Evolutionary conservation across 2,113 vertebrate species (phyloP).

Genomic region (Cyprinodon tularosa): DNA sequence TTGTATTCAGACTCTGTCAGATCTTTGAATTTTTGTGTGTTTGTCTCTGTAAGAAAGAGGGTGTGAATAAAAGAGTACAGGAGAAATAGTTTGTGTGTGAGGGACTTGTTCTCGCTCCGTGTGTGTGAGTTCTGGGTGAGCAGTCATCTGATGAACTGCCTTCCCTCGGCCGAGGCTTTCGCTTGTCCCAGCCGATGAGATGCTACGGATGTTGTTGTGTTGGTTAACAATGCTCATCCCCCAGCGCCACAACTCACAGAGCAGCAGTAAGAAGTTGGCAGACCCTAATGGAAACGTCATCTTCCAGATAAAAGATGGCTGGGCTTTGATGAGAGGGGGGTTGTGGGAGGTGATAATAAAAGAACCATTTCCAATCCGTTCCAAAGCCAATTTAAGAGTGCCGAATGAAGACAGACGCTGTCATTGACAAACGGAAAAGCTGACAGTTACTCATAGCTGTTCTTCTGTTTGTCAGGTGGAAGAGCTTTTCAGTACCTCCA

Average conservation of each 20-base stretch:
- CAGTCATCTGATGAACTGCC: slow-evolving; percentile 66
- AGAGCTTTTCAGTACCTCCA: slow-evolving; percentile 48
- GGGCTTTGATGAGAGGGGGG: slow-evolving; percentile 68
- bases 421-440: slow-evolving; percentile 67
- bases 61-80: slow-evolving; percentile 13
- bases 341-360: slow-evolving; percentile 71
- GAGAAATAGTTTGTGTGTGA: slow-evolving; percentile 27
- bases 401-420: slow-evolving; percentile 71
- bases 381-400: slow-evolving; percentile 67
- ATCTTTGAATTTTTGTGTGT: slow-evolving; percentile 51
- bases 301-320: slow-evolving; percentile 73
- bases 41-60: slow-evolving; percentile 34
- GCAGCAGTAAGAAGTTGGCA: slow-evolving; percentile 74
- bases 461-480: slow-evolving; percentile 55
- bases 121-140: slow-evolving; percentile 63
- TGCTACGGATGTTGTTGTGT: slow-evolving; percentile 53
- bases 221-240: slow-evolving; percentile 72
- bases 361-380: slow-evolving; percentile 74
- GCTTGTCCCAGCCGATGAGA: slow-evolving; percentile 41
- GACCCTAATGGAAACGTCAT: slow-evolving; percentile 82
- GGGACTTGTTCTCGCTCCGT: slow-evolving; percentile 26
- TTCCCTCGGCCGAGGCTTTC: slow-evolving; percentile 19
- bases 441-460: slow-evolving; percentile 57
- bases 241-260: slow-evolving; percentile 73
- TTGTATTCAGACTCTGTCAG: slow-evolving; percentile 57